phyloP scores from a whole-genome alignment of 2,888 invertebrate species.

The Metalampra italica region DNA sequence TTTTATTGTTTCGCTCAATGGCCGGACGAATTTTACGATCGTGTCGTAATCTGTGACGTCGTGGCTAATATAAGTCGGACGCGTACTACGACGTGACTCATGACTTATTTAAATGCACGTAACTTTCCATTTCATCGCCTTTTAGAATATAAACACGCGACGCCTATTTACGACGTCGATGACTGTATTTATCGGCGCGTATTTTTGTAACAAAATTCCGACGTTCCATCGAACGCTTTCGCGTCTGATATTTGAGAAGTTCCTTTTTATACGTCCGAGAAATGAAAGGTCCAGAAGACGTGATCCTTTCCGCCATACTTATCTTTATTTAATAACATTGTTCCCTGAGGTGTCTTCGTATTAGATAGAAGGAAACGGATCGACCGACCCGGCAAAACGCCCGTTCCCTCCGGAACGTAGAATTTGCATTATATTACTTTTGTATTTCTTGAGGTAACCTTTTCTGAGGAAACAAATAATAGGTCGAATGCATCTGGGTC shows the following conservation, averaged over 20 bases:
- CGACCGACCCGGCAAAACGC: slow-evolving; percentile 44
- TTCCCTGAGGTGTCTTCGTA: slow-evolving; percentile 54
- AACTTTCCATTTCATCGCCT: slow-evolving; percentile 56
- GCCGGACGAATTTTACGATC: slow-evolving; percentile 71
- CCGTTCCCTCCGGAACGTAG: slow-evolving; percentile 36
- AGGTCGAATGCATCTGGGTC: slow-evolving; percentile 67
- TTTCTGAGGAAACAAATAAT: slow-evolving; percentile 69
- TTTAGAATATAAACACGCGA: slow-evolving; percentile 19
- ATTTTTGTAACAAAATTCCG: not conserved
- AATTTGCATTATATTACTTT: slow-evolving; percentile 66
- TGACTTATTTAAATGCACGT: slow-evolving; percentile 49
- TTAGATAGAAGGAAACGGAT: slow-evolving; percentile 50
- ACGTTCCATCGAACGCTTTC: not conserved
- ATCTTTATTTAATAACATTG: slow-evolving; percentile 64
- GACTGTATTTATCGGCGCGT: not conserved
- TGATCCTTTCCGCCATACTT: slow-evolving; percentile 38
- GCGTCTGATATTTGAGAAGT: slow-evolving; percentile 2
- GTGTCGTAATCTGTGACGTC: slow-evolving; percentile 66
- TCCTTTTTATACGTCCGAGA: slow-evolving; percentile 8
- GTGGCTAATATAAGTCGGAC: slow-evolving; percentile 44
- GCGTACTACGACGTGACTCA: slow-evolving; percentile 49
- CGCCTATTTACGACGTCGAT: slow-evolving; percentile 1
- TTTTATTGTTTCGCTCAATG: slow-evolving; percentile 75
- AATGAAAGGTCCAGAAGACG: slow-evolving; percentile 22
- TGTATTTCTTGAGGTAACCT: slow-evolving; percentile 59